Base-by-base conservation (phyloP, 2,797 vertebrate species). In the Staurois parvus region DNA sequence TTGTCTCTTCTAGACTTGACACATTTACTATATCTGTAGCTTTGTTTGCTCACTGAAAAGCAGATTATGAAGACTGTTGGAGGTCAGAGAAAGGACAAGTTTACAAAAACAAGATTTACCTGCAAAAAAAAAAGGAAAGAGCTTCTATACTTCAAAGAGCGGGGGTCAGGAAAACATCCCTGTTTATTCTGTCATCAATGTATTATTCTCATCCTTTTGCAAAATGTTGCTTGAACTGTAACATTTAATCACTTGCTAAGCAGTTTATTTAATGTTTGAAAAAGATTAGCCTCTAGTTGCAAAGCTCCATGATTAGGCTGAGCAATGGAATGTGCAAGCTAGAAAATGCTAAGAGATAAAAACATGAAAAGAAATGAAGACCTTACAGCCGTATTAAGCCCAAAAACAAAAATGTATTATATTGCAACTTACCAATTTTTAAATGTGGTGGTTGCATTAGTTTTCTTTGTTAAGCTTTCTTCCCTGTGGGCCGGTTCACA, bases 31-130 rank as follows among this genome's bases (percentile, higher is more conserved):
- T 76, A 69, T 83, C 74, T 62, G 45, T 72, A 72, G 28, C 40
- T 78, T 72, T 77, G 26, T 78, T 84, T 84, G 48, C 83, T 30
- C 52, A 45, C 29, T 72, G 29, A 48, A 84, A 72, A 77, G 40
- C 67, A 66, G 67, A 84, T 75, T 45, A 28, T 17, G 62, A 48
- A 42, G 62, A 72, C 34, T 72, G 13, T 62, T 52, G 11, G 66
- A 79, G 83, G 83, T 84, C 83, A 73, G 56, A 79, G 37, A 84
- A 42, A 84, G 83, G 76, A 79, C 83, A 84, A 42, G 83, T 64
- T 73, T 67, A 73, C 8, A 32, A 73, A 37, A 29, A 62, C 37
- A 70, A 13, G 29, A 84, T 2, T 10, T 13, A 29, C 64, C n/a
- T 26, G 28, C n/a, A 66, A 66, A 29, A 10, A 29, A n/a, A 66